Evolutionary conservation across 2,888 invertebrate genomes (phyloP).

Genomic region (Unio pictorum): DNA sequence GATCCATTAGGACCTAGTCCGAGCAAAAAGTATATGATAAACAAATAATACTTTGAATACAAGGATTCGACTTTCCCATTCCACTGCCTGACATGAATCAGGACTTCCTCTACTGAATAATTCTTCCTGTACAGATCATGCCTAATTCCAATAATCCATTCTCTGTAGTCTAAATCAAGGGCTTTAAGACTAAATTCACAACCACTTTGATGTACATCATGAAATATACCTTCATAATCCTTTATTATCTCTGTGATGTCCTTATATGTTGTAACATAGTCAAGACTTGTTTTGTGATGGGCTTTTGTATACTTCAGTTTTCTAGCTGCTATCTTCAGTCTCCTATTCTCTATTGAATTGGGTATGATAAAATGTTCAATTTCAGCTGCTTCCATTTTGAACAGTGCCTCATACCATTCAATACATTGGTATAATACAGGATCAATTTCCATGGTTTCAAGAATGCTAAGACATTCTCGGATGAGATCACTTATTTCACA

Average conservation of each 20-base stretch:
- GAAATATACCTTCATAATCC: constrained; percentile 17
- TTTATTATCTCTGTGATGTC: constrained; percentile 15
- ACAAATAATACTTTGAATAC: constrained; percentile 38
- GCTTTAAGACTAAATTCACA: constrained; percentile 16
- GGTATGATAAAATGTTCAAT: constrained; percentile 7
- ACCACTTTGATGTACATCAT: constrained; percentile 2
- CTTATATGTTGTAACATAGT: constrained; percentile 4
- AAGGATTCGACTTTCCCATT: constrained; percentile 28
- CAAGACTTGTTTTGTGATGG: constrained; percentile 3
- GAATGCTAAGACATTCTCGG: constrained; percentile 13
- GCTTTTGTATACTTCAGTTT: constrained; percentile 14
- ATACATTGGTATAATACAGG: constrained; percentile 6
- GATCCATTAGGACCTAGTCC: constrained; percentile 30
- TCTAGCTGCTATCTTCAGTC: constrained; percentile 16
- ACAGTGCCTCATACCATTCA: constrained; percentile 14
- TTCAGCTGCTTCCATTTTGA: constrained; percentile 8
- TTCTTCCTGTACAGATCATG: constrained; percentile 18
- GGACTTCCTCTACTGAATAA: constrained; percentile 36
- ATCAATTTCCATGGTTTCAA: constrained; percentile 15
- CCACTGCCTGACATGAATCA: constrained; percentile 35
- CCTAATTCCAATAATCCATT: constrained; percentile 48
- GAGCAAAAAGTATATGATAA: constrained; percentile 35
- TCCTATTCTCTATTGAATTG: constrained; percentile 9
- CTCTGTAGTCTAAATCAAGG: constrained; percentile 40
- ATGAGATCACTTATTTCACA: constrained; percentile 13